Conservation (phyloP, 2,797 vertebrate genomes). For the Nannoperca australis region DNA sequence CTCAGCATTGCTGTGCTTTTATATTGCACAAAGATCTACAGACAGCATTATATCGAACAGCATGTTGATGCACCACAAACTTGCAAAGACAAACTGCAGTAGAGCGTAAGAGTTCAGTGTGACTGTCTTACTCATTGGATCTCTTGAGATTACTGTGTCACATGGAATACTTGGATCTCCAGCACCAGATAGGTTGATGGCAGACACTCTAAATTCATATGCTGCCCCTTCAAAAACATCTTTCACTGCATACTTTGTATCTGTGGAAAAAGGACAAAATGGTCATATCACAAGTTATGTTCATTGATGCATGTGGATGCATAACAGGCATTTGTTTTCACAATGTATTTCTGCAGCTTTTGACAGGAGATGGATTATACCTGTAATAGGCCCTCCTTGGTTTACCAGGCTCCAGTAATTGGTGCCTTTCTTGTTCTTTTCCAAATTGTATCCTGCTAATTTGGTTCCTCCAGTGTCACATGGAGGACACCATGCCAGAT, state of each 20-base stretch:
- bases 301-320: neutral
- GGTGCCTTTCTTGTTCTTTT: constrained; percentile 92
- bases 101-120: neutral
- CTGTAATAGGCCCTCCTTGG: constrained; percentile 82
- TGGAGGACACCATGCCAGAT: constrained; percentile 88
- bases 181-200: constrained; percentile 88
- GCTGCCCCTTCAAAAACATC: constrained; percentile 88
- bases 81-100: neutral
- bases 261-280: constrained; percentile 51
- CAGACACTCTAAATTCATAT: constrained; percentile 92
- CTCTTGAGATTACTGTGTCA: constrained; percentile 83
- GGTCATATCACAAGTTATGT: neutral
- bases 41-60: neutral
- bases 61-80: neutral
- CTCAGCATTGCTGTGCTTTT: constrained; percentile 20
- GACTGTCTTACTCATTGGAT: constrained; percentile 87
- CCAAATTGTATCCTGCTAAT: constrained; percentile 89
- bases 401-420: constrained; percentile 88
- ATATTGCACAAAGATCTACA: neutral
- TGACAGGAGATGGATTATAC: constrained; percentile 62
- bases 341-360: neutral
- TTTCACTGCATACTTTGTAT: constrained; percentile 83
- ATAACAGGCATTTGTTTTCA: neutral
- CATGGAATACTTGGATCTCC: constrained; percentile 90
- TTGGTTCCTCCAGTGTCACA: constrained; percentile 83